Evolutionary conservation across 2,888 invertebrate genomes (phyloP), one percentile per base, ranked within the genome.

Genomic region (Plutella xylostella): DNA sequence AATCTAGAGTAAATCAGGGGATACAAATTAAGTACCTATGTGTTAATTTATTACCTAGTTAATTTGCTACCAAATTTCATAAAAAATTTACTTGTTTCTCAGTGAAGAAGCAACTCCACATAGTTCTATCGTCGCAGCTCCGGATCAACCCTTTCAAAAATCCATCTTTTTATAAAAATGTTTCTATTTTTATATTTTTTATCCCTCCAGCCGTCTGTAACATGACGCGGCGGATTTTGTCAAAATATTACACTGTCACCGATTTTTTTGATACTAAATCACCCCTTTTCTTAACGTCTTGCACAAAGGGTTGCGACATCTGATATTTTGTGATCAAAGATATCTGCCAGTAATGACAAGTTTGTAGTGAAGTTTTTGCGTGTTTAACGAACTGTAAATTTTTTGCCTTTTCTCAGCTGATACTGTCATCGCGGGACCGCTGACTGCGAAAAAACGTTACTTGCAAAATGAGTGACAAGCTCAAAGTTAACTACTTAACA

Each of bases 241-340:
- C 82, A 82, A 74, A 82, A 82, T 80, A 83, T 82, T 80, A 72
- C 67, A 65, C 65, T 62, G 67, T 65, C 54, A 53, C 60, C 60
- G 58, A 61, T 57, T 63, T 56, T 71, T 74, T 72, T 60, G 47
- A 42, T 12, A 45, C 48, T 59, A 68, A 68, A 64, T 63, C 63
- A 72, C 69, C 72, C 73, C 65, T 70, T 73, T 65, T 37, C 48
- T 45, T 44, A 48, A 52, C 53, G 56, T 48, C 54, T 57, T 53
- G 12, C 17, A 28, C 38, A 65, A 66, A 67, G 69, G 72, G 69
- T 71, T 72, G 56, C 47, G 65, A 67, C 65, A 73, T 70, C 58
- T 62, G 72, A 74, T 70, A 69, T 66, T 69, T 69, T 65, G 63
- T 56, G 69, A 73, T 74, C 51, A 45, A 14, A 71, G 74, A 76